Conservation (phyloP, 2,113 vertebrate species). For the Ptilonorhynchus violaceus region DNA sequence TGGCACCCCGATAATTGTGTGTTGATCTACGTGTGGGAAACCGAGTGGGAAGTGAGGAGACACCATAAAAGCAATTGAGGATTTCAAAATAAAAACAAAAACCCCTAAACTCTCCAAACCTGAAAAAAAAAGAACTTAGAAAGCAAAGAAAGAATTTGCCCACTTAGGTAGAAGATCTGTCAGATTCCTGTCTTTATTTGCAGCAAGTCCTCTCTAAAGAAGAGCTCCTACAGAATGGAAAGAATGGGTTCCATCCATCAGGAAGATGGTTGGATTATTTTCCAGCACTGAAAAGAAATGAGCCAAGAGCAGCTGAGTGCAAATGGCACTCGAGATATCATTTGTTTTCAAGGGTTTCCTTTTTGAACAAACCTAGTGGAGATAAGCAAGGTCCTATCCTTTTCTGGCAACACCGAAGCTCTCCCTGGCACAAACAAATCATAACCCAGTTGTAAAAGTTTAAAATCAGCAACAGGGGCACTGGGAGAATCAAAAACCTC, state of each 20-base stretch:
- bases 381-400: background rate
- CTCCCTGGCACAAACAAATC: background rate
- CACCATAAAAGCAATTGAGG: background rate
- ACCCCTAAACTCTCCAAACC: background rate
- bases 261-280: background rate
- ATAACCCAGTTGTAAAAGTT: background rate
- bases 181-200: background rate
- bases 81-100: background rate
- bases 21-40: background rate
- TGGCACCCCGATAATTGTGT: background rate
- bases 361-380: background rate
- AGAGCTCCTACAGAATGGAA: background rate
- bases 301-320: background rate
- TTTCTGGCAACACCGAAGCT: background rate
- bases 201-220: background rate
- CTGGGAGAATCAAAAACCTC: background rate
- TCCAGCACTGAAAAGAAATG: background rate
- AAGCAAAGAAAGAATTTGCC: background rate
- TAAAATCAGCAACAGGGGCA: background rate
- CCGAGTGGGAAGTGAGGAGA: background rate
- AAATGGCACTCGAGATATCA: background rate
- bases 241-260: background rate
- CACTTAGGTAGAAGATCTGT: fast-evolving
- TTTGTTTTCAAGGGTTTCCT: background rate
- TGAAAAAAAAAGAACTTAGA: background rate